Evolutionary conservation across 2,113 vertebrate genomes (phyloP).

Genomic region (Datnioides undecimradiatus): DNA sequence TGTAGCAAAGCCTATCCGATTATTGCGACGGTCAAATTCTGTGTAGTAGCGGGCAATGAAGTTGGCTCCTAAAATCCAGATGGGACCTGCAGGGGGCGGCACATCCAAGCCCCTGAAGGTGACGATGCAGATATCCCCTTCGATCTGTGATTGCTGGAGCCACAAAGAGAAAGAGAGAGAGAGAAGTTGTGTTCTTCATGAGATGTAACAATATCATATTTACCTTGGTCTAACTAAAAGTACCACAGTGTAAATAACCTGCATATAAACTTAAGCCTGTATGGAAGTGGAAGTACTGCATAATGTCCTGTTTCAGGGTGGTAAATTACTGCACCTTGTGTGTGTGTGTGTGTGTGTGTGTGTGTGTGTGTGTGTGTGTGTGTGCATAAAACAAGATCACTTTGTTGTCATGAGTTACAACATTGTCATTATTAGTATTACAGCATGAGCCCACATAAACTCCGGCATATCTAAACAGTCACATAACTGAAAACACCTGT

Average conservation of each 20-base stretch:
- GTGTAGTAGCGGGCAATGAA: constrained; percentile 97
- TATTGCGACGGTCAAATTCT: constrained; percentile 93
- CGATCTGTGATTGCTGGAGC: constrained; percentile 87
- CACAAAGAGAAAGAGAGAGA: too few relatives aligned
- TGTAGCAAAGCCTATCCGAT: constrained; percentile 93
- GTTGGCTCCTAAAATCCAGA: constrained; percentile 95
- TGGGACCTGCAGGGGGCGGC: constrained; percentile 91
- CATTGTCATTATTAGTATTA: too few relatives aligned
- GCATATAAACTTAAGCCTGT: background rate
- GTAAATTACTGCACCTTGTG: too few relatives aligned
- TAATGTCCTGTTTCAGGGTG: background rate
- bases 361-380: too few relatives aligned
- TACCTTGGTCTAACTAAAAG: too few relatives aligned
- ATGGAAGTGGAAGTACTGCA: background rate
- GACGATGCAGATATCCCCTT: constrained; percentile 88
- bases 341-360: too few relatives aligned
- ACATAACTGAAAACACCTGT: constrained; percentile 3
- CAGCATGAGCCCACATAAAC: too few relatives aligned
- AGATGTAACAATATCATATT: background rate
- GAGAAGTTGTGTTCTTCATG: too few relatives aligned
- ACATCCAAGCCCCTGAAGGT: constrained; percentile 91
- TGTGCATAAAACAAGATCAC: too few relatives aligned
- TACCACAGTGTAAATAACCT: too few relatives aligned
- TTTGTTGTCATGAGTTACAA: too few relatives aligned
- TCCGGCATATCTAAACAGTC: too few relatives aligned